Evolutionary conservation across 2,797 vertebrate genomes (phyloP), one percentile per base, ranked within the genome.

Genomic region (Takifugu ocellatus): DNA sequence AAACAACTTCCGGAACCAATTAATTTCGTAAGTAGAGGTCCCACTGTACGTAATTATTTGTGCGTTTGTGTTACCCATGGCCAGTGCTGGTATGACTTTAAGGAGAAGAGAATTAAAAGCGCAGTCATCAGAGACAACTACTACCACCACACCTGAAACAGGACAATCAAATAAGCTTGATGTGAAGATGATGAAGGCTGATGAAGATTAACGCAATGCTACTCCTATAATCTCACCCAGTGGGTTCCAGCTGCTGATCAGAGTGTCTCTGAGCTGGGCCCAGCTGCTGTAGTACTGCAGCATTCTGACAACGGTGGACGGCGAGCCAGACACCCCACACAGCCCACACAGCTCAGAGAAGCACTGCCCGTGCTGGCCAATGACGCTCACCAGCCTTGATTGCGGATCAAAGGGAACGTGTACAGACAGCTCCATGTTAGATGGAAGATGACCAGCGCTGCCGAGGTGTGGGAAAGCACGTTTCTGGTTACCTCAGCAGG

Each of bases 21-120:
- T 21, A 21, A 21, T 21, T 21, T 21, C 21, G 21, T 21, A 21
- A 21, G 21, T 21, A 21, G 21, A 21, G 21, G 21, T 21, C 21
- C 21, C 21, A 21, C 21, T 21, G 36, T 16, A 8, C 5, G n/a
- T 11, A 17, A 50, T 54, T 2, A 9, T 29, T 43, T 21, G 3
- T 5, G 60, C 53, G 54, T 61, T 33, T 69, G 16, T 74, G 70
- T 90, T 84, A 95, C 95, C 95, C 91, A 95, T 85, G 25, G 94
- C 93, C 54, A 96, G 74, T 1, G 93, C 93, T 5, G 94, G 94
- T 9, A 94, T 78, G 54, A 93, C 87, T 75, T 94, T 94, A 66
- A 92, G 87, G 73, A 93, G 88, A 11, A 95, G 87, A 26, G 88
- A 89, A 49, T 93, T 85, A 16, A 94, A 75, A 8, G 92, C 87